Evolutionary conservation across 2,888 invertebrate genomes (phyloP).

Genomic region (Eustalomyia histrio): DNA sequence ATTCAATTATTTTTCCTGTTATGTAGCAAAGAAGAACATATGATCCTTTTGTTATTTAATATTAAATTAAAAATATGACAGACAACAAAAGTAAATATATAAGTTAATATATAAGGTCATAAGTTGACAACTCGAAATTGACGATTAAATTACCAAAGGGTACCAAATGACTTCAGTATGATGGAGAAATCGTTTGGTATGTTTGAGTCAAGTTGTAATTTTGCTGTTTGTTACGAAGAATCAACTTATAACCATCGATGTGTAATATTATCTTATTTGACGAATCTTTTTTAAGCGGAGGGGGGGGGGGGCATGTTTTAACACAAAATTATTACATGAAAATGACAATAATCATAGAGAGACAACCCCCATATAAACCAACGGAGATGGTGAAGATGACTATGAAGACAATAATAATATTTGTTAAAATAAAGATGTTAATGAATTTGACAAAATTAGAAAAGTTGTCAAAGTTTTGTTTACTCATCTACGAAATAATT

Average conservation of each 20-base stretch:
- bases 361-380: neutral
- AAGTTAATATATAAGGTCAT: no score
- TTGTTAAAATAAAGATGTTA: neutral
- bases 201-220: no score
- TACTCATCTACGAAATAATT: neutral
- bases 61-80: neutral
- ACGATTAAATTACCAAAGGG: no score
- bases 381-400: neutral
- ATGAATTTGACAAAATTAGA: neutral
- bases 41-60: neutral
- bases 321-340: neutral
- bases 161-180: no score
- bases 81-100: no score
- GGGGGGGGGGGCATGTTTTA: neutral
- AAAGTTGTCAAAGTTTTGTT: neutral
- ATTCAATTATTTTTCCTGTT: neutral
- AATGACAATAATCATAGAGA: neutral
- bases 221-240: no score
- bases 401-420: neutral
- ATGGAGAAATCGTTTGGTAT: no score
- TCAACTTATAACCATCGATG: no score
- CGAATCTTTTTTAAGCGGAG: neutral
- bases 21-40: neutral
- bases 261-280: neutral
- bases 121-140: no score